Evolutionary conservation across 2,113 vertebrate species (phyloP), one percentile per base, ranked within the genome.

Genomic region (Tachysurus fulvidraco): DNA sequence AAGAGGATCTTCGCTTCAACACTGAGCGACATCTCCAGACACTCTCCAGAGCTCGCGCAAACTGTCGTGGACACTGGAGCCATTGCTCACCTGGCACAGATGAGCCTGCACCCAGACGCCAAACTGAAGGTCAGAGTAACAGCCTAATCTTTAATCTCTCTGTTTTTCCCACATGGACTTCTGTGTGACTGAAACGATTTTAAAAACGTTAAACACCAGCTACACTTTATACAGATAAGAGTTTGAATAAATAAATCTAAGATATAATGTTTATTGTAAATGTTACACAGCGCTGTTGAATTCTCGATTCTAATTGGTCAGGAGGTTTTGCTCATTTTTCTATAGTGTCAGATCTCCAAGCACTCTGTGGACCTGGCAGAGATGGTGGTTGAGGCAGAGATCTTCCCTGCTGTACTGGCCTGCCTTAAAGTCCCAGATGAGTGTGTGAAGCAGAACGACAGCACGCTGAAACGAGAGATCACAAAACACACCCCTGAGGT

Each of bases 1-100:
- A 99, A 98, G 95, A 96, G 97, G 94, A 96, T 98, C 89, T 96
- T 97, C n/a, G 96, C 97, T 83, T 98, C 96, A 7, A 94, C 96
- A 86, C 94, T 99, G 90, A 97, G 96, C 83, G 98, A 99, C 95
- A 96, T 98, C 92, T 93, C 94, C 93, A 98, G 98, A 94, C 98
- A 99, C 95, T 96, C 96, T 55, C 96, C 96, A 21, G 97, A 98
- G 93, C 94, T 99, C 92, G 97, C 97, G 2, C 97, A 98, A 93
- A 95, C 95, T 5, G 96, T 97, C 91, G 97, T 98, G 93, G 97
- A 98, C 86, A 94, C 92, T 0, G 96, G 97, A 83, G 97, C 97
- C 85, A 95, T 97, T 36, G 95, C 97, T 89, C 92, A 96, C 90
- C 95, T 99, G 93, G 97, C 97, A 81, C 96, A 97, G 94, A 96